Conservation (phyloP, 2,113 vertebrate species). For the Chauna torquata region DNA sequence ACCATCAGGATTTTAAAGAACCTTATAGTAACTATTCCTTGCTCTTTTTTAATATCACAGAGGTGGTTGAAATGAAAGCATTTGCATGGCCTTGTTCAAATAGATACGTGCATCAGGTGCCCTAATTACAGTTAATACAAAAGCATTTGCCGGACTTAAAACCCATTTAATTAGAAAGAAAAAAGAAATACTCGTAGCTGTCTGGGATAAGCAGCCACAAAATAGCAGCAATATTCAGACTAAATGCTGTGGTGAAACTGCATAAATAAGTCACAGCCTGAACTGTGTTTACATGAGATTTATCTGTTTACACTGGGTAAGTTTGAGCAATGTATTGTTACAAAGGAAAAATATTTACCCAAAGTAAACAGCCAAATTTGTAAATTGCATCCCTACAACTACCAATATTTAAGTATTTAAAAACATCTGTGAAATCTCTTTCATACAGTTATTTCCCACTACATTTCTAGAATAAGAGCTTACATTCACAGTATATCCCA, state of each 20-base stretch:
- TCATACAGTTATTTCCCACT: background rate
- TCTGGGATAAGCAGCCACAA: background rate
- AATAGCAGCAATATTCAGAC: background rate
- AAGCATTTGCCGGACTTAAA: background rate
- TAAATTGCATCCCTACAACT: background rate
- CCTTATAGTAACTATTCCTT: background rate
- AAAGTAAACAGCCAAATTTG: background rate
- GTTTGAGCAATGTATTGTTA: background rate
- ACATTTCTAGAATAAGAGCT: background rate
- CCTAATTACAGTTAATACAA: background rate
- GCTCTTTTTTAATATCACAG: background rate
- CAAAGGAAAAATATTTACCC: background rate
- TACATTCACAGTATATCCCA: background rate
- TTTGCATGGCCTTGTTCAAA: background rate
- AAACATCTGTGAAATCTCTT: background rate
- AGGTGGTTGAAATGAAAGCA: background rate
- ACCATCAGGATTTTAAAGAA: background rate
- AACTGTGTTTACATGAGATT: background rate
- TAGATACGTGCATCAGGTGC: background rate
- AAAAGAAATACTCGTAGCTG: background rate
- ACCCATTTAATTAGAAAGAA: background rate
- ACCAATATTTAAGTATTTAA: background rate
- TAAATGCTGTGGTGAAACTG: background rate
- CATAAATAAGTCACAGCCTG: background rate
- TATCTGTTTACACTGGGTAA: background rate